These are phyloP conservation scores for Cisticola juncidis DNA, from an alignment of 2,113 vertebrate species.

Conservation along the genomic window DNA sequence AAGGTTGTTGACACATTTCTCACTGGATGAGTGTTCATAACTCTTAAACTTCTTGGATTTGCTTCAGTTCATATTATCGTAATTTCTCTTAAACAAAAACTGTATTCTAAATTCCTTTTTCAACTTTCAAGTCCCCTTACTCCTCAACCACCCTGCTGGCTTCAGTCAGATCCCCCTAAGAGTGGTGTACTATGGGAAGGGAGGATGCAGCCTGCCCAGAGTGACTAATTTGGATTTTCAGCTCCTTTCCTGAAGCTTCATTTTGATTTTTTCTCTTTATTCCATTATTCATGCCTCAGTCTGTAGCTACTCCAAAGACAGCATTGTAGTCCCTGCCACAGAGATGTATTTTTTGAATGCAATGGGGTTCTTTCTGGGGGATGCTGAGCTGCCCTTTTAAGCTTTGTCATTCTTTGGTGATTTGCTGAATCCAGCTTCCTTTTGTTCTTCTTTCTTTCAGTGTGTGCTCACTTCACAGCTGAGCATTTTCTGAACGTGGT, in stretches of 20 bases:
- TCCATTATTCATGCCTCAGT: constrained; percentile 26
- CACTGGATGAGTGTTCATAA: not conserved
- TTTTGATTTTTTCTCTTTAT: constrained; percentile 28
- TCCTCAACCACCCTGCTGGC: not conserved
- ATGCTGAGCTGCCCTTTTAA: not conserved
- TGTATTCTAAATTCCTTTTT: not conserved
- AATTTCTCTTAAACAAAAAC: not conserved
- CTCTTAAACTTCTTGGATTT: not conserved
- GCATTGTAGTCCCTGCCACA: not conserved
- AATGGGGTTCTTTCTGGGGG: not conserved
- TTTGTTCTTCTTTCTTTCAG: not conserved
- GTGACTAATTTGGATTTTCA: not conserved
- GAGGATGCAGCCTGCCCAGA: not conserved
- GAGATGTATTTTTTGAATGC: not conserved
- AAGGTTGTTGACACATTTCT: not conserved
- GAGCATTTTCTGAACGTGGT: not conserved
- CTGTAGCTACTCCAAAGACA: not conserved
- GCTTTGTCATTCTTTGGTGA: not conserved
- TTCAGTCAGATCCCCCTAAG: not conserved
- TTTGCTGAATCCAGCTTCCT: not conserved
- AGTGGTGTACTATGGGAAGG: not conserved
- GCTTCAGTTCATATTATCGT: not conserved
- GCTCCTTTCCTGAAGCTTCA: not conserved
- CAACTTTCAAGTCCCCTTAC: not conserved
- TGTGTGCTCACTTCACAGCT: not conserved